Base-by-base conservation (phyloP, 2,888 invertebrate genomes). In the Hyposoter didymator region DNA sequence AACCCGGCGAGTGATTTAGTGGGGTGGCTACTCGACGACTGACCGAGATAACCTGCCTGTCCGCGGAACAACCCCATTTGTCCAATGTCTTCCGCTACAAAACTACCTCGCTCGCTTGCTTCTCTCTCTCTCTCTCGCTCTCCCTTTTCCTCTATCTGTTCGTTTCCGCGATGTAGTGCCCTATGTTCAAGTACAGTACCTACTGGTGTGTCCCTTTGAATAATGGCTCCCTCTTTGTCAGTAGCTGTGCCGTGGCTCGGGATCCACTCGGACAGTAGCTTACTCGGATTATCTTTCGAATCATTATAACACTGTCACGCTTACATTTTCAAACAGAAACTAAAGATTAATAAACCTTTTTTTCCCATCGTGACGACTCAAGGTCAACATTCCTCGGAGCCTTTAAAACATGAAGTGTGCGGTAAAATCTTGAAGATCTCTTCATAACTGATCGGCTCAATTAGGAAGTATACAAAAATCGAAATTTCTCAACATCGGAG, bases 1-100 rank as follows among this genome's bases (percentile, higher is more conserved):
- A 87, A 64, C 83, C 83, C 84, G 89, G 84, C 87, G 91, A 92
- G 92, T 93, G 93, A 93, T 92, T 93, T 93, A 93, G 91, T 92
- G 90, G 92, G 92, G 92, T 92, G 91, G 91, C 91, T 89, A 91
- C 91, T 92, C 92, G 92, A 92, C 93, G 91, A 92, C 91, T 93
- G 92, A 91, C 93, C 93, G 92, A 92, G 93, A 93, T 93, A 93
- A 92, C 93, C 92, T 91, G 92, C 89, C 92, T 92, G 93, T 93
- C 92, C 90, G 89, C 92, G 92, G 92, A 93, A 93, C 93, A 92
- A 92, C 92, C 93, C 93, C 92, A 93, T 93, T 93, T 93, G 92
- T 92, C 93, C 90, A 88, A 90, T 90, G 92, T 92, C 93, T 92
- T 93, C 93, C 92, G 93, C 90, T 92, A 92, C 92, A 92, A 92